phyloP scores from a whole-genome alignment of 2,888 invertebrate genomes.

The Lasioglossum morio region DNA sequence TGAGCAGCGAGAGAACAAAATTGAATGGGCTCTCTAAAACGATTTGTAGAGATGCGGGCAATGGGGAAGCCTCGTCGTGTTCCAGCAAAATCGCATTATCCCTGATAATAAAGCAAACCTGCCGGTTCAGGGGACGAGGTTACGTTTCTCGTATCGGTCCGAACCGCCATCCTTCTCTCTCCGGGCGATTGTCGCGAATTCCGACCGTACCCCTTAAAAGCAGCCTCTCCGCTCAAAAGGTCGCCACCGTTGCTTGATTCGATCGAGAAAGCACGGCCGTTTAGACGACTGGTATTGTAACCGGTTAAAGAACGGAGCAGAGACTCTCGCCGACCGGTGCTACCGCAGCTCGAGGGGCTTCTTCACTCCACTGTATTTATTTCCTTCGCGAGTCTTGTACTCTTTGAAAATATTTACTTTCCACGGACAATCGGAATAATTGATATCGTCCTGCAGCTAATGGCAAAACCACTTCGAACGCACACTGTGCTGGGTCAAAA shows the following conservation, averaged over 20 bases:
- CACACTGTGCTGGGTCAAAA: too few species aligned
- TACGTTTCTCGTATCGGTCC: conserved; percentile 41
- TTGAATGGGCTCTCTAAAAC: conserved; percentile 58
- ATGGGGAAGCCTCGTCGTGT: conserved; percentile 40
- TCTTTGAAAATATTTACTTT: not conserved
- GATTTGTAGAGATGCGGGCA: conserved; percentile 59
- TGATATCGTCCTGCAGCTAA: not conserved
- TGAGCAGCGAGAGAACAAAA: conserved; percentile 41
- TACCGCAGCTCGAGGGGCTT: not conserved
- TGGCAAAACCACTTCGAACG: not conserved
- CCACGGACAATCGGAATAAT: not conserved
- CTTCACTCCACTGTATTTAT: not conserved
- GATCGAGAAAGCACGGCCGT: conserved; percentile 6
- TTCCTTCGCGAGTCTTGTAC: not conserved
- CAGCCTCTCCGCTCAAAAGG: not conserved
- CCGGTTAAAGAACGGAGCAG: not conserved
- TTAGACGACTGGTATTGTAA: conserved; percentile 11
- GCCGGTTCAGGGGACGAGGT: conserved; percentile 37
- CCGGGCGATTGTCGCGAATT: conserved; percentile 34
- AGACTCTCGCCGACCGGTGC: not conserved
- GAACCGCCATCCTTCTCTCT: conserved; percentile 7
- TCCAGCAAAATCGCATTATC: conserved; percentile 57
- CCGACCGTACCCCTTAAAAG: conserved; percentile 24
- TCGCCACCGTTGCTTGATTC: conserved; percentile 35
- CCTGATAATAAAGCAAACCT: conserved; percentile 63